Base-by-base conservation (phyloP, 2,113 vertebrate species). In the Ctenodactylus gundi region DNA sequence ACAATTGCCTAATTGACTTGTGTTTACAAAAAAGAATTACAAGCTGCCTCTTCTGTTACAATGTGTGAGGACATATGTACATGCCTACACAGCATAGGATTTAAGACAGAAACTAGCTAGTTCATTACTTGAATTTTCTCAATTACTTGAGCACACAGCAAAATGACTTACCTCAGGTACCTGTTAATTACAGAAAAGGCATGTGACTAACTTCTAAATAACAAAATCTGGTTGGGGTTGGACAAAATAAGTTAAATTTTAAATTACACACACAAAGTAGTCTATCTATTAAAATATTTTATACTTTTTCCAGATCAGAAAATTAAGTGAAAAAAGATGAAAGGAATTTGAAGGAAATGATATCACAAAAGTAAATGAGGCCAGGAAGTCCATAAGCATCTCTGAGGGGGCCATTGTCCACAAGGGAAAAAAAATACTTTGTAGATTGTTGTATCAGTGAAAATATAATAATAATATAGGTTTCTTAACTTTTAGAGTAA, bases 81-180 rank as follows among this genome's bases (percentile, higher is more conserved):
- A 21, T 4, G 4, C 14, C 8, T 14, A 5, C 20, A 13, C 0
- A 0, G 23, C 36, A 72, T 4, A 13, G 7, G 3, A 62, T 14
- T 9, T n/a, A 39, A 53, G 4, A 53, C 29, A 85, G 23, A 36
- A 88, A 58, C 21, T 23, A 34, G 10, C 18, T 78, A 21, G 23
- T 65, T 58, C 31, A 84, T 36, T 4, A 44, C 65, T 36, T 58
- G 34, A 55, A 58, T 36, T 57, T 0, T 7, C 7, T 75, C 6
- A 67, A 53, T 14, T 8, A 13, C 29, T 17, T 4, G 34, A 72
- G 17, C 29, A 44, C 20, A n/a, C 14, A 34, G 41, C 13, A 82
- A 72, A 41, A 49, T 44, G 8, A 23, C 39, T 17, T 53, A 70
- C 49, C 27, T 10, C 31, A 78, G 36, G 0, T 10, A 70, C 1